A percentile compares a stretch with the other conserved stretches of the same genome.
Evolutionary conservation across 2,113 vertebrate genomes (phyloP).

Genomic region (Canis aureus): DNA sequence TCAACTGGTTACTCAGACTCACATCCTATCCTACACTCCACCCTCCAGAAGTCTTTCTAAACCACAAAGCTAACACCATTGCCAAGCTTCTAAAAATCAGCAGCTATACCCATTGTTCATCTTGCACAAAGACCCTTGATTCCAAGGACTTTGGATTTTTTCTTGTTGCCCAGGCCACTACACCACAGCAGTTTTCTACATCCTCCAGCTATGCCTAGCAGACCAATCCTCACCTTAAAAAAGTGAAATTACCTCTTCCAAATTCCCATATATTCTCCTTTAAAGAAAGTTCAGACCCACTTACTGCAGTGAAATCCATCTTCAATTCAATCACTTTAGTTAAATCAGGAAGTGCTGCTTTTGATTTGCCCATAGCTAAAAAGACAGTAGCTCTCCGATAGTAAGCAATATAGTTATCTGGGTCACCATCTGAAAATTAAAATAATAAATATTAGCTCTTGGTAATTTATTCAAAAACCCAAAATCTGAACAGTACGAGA

Average conservation of each 20-base stretch:
- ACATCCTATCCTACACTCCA: not conserved
- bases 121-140: not conserved
- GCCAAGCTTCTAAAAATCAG: not conserved
- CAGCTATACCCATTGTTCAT: not conserved
- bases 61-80: not conserved
- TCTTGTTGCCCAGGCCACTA: not conserved
- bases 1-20: not conserved
- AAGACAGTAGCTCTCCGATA: slow-evolving; percentile 99
- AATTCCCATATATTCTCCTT: not conserved
- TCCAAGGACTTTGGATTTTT: not conserved
- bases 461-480: slow-evolving; percentile 41
- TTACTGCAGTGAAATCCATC: slow-evolving; percentile 98
- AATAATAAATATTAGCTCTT: slow-evolving; percentile 72
- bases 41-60: not conserved
- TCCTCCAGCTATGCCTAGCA: not conserved
- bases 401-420: slow-evolving; percentile 97
- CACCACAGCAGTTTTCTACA: not conserved
- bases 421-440: slow-evolving; percentile 93
- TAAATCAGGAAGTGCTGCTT: slow-evolving; percentile 97
- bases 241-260: not conserved
- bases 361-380: slow-evolving; percentile 98
- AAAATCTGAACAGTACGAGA: not conserved
- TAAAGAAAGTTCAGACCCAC: slow-evolving; percentile 69
- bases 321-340: slow-evolving; percentile 98
- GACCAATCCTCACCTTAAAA: not conserved